phyloP scores from a whole-genome alignment of 2,888 invertebrate species.

The Microctonus hyperodae region DNA sequence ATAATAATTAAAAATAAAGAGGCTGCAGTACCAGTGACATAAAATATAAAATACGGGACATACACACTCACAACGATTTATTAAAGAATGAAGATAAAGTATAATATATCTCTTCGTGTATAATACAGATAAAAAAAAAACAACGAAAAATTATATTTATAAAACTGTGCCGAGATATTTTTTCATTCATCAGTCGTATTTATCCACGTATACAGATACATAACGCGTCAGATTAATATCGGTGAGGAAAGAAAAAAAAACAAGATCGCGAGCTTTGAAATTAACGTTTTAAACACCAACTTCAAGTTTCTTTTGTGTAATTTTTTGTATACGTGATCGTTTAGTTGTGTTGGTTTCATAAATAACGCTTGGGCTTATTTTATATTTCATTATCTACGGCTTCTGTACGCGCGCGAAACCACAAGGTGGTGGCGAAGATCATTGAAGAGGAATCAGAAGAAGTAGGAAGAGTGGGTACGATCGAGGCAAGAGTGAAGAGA shows the following conservation, averaged over 20 bases:
- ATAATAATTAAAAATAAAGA: background rate
- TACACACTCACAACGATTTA: background rate
- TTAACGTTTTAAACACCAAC: background rate
- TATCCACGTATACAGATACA: background rate
- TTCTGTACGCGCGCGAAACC: slow-evolving; percentile 10
- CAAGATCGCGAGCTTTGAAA: background rate
- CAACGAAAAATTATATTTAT: background rate
- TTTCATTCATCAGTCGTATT: background rate
- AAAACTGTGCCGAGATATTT: background rate
- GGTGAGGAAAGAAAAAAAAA: background rate
- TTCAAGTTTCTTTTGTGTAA: background rate
- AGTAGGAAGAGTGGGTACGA: slow-evolving; percentile 10
- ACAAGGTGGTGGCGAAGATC: slow-evolving; percentile 25
- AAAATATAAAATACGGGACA: background rate
- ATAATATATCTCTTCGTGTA: background rate
- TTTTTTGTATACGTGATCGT: background rate
- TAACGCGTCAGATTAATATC: background rate
- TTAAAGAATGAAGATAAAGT: background rate
- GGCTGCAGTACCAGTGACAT: background rate
- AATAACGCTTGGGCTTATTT: background rate
- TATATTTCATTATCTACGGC: background rate
- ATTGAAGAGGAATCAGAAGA: slow-evolving; percentile 20
- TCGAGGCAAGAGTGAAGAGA: slow-evolving; percentile 15
- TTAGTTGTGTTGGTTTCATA: background rate
- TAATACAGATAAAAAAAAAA: slow-evolving; percentile 6